Evolutionary conservation across 1,140 invertebrate species (phyloP).

Genomic region (Nylanderia fulva): DNA sequence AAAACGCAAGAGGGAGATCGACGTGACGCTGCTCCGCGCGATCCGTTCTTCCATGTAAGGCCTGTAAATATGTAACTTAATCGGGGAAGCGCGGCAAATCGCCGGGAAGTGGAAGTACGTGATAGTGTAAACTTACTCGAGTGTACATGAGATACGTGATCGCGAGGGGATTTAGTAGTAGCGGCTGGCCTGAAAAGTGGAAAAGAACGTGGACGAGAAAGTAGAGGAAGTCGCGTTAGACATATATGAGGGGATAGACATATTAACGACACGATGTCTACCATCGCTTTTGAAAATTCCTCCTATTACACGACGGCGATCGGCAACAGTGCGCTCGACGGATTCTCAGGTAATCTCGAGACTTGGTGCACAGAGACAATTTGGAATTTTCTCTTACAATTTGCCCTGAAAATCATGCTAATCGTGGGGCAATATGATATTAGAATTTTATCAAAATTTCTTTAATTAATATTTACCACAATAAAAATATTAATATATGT

Average conservation of each 20-base stretch:
- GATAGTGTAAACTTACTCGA: neutral
- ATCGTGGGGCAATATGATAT: no score
- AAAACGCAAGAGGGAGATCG: neutral
- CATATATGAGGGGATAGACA: neutral
- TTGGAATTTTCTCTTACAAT: no score
- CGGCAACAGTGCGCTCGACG: conserved; percentile 76
- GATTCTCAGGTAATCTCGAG: conserved; percentile 77
- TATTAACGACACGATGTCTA: conserved; percentile 79
- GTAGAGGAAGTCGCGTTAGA: neutral
- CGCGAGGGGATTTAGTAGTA: conserved; percentile 12
- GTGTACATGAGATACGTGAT: conserved; percentile 11
- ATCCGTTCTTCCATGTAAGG: neutral
- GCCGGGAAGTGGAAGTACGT: neutral
- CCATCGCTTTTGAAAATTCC: conserved; percentile 75
- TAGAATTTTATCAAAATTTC: no score
- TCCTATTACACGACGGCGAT: conserved; percentile 81
- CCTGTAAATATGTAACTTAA: conserved; percentile 44
- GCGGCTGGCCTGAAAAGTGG: neutral
- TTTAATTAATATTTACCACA: no score
- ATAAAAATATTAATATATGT: no score
- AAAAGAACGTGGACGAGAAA: neutral
- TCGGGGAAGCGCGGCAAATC: no score
- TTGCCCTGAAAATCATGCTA: no score
- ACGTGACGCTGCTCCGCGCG: neutral
- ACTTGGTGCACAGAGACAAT: no score